Evolutionary conservation across 2,797 vertebrate genomes (phyloP), one percentile per base, ranked within the genome.

Genomic region (Enteromius radiatus): DNA sequence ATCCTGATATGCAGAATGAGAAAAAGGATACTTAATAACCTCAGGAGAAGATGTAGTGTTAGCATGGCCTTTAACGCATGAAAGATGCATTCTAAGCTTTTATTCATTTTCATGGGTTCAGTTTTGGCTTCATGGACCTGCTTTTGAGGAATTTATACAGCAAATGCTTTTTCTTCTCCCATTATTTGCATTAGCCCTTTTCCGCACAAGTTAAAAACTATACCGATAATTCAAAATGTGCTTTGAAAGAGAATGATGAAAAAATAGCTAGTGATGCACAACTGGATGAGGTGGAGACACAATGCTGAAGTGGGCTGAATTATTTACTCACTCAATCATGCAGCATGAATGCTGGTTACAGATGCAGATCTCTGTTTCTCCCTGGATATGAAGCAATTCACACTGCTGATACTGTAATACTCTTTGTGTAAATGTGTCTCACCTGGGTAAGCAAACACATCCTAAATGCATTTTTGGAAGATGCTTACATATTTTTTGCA

Each of bases 271-370:
- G 80, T 68, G 82, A 86, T 82, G 76, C 84, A 54, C 67, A 86
- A 85, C 68, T 49, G 73, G 76, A 82, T 8, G 28, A 78, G 81
- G 38, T 77, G 71, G 33, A 85, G 77, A 80, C 83, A 81, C 79
- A 81, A 70, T 79, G 78, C 84, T 70, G 43, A 68, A 11, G 88
- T 85, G 79, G 82, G 82, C 82, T 92, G 87, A 92, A 93, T 93
- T 88, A 92, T 94, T 93, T 89, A 93, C 87, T 0, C 15, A 91
- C 85, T 89, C 88, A 89, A 89, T 92, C 89, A 91, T 80, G 81
- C 80, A 75, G 79, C 73, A 28, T 82, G 84, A 88, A 86, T 78
- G 64, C 73, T 33, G 68, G 23, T 28, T 69, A 85, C 84, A 86
- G 90, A 90, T 89, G 82, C 87, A 89, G 86, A 54, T 85, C 61